Evolutionary conservation across 2,888 invertebrate genomes (phyloP).

Genomic region (Protonemura montana): DNA sequence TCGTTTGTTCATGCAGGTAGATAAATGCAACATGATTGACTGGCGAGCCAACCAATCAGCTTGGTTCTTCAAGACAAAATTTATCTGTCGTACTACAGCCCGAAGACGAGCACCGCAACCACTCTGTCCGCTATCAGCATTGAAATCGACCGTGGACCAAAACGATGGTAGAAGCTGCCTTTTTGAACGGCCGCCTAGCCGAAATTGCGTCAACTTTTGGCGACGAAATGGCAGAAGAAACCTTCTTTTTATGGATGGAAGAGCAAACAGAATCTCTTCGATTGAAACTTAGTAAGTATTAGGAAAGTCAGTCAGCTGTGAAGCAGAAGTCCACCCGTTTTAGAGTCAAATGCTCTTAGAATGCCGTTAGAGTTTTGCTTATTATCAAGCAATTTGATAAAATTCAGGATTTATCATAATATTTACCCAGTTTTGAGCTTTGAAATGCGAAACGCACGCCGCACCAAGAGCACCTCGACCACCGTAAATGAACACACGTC

Average conservation of each 20-base stretch:
- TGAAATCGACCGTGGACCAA: not conserved
- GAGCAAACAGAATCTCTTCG: not conserved
- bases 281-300: not conserved
- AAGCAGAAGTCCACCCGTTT: not conserved
- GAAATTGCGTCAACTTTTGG: not conserved
- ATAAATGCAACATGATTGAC: not conserved
- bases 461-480: slow-evolving; percentile 95
- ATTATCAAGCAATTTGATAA: not conserved
- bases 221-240: not conserved
- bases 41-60: not conserved
- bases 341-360: not conserved
- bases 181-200: not conserved
- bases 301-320: slow-evolving; percentile 31
- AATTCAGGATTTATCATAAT: slow-evolving; percentile 34
- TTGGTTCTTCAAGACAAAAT: not conserved
- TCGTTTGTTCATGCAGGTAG: not conserved
- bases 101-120: not conserved
- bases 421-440: slow-evolving; percentile 85
- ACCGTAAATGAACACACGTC: slow-evolving; percentile 90
- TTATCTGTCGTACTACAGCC: not conserved
- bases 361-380: not conserved
- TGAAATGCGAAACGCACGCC: slow-evolving; percentile 87
- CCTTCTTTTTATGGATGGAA: not conserved
- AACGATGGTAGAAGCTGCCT: not conserved
- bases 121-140: not conserved